A percentile compares a stretch with the other conserved stretches of the same genome.
These are phyloP conservation scores for Porites rus DNA, from an alignment of 92 coral and sea anemone genomes.

Conservation along the genomic window DNA sequence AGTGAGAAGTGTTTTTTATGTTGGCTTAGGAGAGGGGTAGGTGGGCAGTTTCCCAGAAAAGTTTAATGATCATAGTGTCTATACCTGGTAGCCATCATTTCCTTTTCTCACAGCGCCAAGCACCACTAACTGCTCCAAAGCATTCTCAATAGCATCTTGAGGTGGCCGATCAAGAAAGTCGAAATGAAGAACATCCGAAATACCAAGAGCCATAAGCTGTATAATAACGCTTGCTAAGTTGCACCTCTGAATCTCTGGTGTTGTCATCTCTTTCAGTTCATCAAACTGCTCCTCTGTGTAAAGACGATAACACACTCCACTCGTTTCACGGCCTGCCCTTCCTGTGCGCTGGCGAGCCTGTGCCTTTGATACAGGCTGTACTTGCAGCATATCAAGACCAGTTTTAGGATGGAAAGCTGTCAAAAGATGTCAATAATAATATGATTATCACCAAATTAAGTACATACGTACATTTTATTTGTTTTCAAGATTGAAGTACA, in stretches of 20 bases:
- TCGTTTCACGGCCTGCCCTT: constrained; percentile 95
- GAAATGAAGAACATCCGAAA: constrained; percentile 78
- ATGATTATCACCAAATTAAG: too few species aligned
- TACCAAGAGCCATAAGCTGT: constrained; percentile 93
- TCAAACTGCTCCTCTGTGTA: constrained; percentile 98
- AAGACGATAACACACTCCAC: constrained; percentile 94
- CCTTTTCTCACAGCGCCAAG: constrained; percentile 88
- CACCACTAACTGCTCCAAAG: constrained; percentile 74
- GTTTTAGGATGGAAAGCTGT: constrained; percentile 95
- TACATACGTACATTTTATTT: too few species aligned
- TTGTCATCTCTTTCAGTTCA: constrained; percentile 75
- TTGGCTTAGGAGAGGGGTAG: too few species aligned
- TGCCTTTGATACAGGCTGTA: constrained; percentile 97
- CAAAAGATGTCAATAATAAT: too few species aligned
- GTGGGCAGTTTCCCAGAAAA: too few species aligned
- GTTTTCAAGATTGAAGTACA: too few species aligned
- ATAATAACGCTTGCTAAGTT: constrained; percentile 83
- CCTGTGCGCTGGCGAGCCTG: constrained; percentile 98
- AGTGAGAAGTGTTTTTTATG: too few species aligned
- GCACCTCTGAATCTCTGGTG: constrained; percentile 96
- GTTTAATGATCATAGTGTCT: neutral
- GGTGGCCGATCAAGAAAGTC: constrained; percentile 93
- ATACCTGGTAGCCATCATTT: constrained; percentile 67
- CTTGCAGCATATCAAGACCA: constrained; percentile 91
- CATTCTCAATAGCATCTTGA: constrained; percentile 80